Base-by-base conservation (phyloP, 2,797 vertebrate genomes). In the Graptemys geographica region DNA sequence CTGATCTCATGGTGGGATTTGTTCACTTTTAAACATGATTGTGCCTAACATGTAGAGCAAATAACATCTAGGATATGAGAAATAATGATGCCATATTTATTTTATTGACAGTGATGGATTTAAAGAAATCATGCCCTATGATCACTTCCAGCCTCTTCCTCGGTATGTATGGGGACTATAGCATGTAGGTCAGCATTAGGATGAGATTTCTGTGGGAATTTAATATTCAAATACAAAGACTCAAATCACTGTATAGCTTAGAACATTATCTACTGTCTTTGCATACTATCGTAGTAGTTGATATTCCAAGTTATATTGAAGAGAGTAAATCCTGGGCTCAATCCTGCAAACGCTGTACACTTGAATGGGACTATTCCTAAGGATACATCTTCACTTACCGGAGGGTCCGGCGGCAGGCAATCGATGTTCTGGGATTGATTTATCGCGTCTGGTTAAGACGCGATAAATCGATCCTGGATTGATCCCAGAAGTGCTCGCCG, bases 81-180 rank as follows among this genome's bases (percentile, higher is more conserved):
- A 96, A 86, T 98, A 94, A 96, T 84, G 82, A 82, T 92, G 18
- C 91, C 79, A n/a, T 89, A 11, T 88, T 98, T 96, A 76, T 96
- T 98, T 97, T 93, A 76, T 97, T 96, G 92, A 87, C 97, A 99
- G 99, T 92, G 99, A 99, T 96, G 99, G 99, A 90, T 99, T 99
- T 97, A 99, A 99, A 97, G 99, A 99, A 98, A 99, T 99, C 97
- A 99, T 99, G 99, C 99, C 99, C 6, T 99, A 99, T 12, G 99
- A 99, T 97, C 99, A 99, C 95, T 99, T 99, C 97, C 99, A 99
- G 84, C 99, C 99, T 69, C 98, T 99, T 89, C 99, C 99, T 96
- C 98, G 99, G 99, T 99, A 98, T 97, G 99, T 98, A 96, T 86
- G 59, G 79, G 56, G 72, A 87, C 49, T 59, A 31, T 2, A 83